These are phyloP conservation scores for Mesitornis unicolor DNA, from an alignment of 2,113 vertebrate genomes.

Conservation along the genomic window DNA sequence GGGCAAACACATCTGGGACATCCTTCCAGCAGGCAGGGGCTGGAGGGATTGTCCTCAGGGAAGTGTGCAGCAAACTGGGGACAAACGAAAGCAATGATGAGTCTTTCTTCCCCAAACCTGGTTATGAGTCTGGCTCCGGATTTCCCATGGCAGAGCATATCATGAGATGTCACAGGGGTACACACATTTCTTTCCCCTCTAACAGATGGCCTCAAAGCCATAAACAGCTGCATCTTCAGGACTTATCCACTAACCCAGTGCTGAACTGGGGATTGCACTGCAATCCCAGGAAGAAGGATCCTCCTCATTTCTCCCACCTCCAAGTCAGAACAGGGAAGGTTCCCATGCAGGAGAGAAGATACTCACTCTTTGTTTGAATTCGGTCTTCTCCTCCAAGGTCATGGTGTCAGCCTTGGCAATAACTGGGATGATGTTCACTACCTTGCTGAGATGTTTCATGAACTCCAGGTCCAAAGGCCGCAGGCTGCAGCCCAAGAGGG, in stretches of 20 bases:
- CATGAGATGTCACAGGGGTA: background rate
- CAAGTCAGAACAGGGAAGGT: background rate
- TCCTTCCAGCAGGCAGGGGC: background rate
- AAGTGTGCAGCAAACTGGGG: background rate
- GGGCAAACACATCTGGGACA: background rate
- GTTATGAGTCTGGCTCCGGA: background rate
- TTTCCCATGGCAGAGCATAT: background rate
- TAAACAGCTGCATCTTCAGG: background rate
- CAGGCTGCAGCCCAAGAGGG: constrained; percentile 76
- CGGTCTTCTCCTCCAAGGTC: constrained; percentile 91
- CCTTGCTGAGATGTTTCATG: constrained; percentile 95
- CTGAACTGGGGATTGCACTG: background rate
- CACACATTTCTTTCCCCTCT: background rate
- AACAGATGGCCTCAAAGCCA: background rate
- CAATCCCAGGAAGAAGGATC: background rate
- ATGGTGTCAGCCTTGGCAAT: constrained; percentile 97
- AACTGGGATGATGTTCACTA: constrained; percentile 94
- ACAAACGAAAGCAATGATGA: background rate
- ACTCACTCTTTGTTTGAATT: constrained; percentile 95
- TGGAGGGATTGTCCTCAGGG: background rate
- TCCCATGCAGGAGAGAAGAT: background rate
- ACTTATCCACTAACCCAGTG: background rate
- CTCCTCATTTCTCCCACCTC: background rate
- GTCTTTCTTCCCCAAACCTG: background rate
- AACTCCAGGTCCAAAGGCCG: constrained; percentile 92